phyloP scores from a whole-genome alignment of 2,888 invertebrate genomes.

The Ennomos erosarius region DNA sequence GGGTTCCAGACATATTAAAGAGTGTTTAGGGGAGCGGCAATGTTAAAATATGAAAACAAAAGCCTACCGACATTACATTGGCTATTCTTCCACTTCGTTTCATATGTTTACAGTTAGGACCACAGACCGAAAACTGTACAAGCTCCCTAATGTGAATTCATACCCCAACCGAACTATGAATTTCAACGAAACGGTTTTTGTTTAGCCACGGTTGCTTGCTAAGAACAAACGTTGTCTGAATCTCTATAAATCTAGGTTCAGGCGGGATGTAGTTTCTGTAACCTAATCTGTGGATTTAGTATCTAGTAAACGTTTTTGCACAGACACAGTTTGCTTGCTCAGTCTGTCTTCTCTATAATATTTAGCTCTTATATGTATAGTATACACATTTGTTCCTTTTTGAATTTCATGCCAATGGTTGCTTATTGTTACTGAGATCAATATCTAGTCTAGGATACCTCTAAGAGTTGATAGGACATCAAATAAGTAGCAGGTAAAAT shows the following conservation, averaged over 20 bases:
- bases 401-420: no score
- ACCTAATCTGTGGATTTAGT: constrained; percentile 2
- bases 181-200: constrained; percentile 4
- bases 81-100: constrained; percentile 1
- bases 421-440: no score
- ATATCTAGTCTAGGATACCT: no score
- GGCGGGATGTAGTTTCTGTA: neutral
- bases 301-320: constrained; percentile 8
- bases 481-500: no score
- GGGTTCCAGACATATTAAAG: constrained; percentile 18
- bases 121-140: neutral
- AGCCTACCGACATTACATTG: neutral
- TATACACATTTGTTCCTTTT: no score
- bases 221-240: neutral
- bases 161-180: neutral
- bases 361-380: no score
- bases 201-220: constrained; percentile 6
- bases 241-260: no score
- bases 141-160: neutral
- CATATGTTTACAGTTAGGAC: neutral
- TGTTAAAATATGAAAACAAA: constrained; percentile 15
- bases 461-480: no score
- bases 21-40: constrained; percentile 19
- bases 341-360: constrained; percentile 1
- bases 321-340: constrained; percentile 3